phyloP scores from a whole-genome alignment of 2,797 vertebrate species.

The Acomys russatus region DNA sequence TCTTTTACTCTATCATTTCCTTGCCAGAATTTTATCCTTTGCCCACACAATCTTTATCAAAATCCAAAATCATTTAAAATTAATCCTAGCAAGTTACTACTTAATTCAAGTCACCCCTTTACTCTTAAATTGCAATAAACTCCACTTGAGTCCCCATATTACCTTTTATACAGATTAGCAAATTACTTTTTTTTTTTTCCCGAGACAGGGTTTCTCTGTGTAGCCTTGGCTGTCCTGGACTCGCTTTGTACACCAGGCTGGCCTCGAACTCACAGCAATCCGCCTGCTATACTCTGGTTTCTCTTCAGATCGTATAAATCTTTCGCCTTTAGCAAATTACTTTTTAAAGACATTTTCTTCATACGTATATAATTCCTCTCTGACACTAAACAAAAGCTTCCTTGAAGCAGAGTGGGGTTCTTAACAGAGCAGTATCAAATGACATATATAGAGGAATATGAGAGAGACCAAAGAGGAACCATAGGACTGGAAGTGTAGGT shows the following conservation, averaged over 20 bases:
- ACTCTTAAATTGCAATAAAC: background rate
- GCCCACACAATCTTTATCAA: conserved; percentile 17
- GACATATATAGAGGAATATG: background rate
- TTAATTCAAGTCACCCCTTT: conserved; percentile 41
- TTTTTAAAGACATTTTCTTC: background rate
- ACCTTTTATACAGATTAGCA: background rate
- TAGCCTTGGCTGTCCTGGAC: too few relatives aligned
- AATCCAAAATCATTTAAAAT: conserved; percentile 47
- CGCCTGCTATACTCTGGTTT: too few relatives aligned
- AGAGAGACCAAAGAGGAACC: conserved; percentile 32
- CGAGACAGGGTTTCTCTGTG: too few relatives aligned
- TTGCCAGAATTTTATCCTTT: conserved; percentile 49
- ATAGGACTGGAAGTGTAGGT: too few relatives aligned
- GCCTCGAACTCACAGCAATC: too few relatives aligned
- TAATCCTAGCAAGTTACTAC: background rate
- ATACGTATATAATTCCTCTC: background rate
- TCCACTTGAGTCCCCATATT: background rate
- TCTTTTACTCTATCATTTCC: conserved; percentile 62
- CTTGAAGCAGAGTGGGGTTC: background rate
- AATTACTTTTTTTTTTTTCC: background rate
- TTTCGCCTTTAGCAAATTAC: background rate
- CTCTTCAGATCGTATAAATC: too few relatives aligned
- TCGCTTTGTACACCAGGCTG: too few relatives aligned
- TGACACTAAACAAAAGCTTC: conserved; percentile 24
- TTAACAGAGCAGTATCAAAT: conserved; percentile 20